phyloP scores from a whole-genome alignment of 2,797 vertebrate genomes.

The Erpetoichthys calabaricus region DNA sequence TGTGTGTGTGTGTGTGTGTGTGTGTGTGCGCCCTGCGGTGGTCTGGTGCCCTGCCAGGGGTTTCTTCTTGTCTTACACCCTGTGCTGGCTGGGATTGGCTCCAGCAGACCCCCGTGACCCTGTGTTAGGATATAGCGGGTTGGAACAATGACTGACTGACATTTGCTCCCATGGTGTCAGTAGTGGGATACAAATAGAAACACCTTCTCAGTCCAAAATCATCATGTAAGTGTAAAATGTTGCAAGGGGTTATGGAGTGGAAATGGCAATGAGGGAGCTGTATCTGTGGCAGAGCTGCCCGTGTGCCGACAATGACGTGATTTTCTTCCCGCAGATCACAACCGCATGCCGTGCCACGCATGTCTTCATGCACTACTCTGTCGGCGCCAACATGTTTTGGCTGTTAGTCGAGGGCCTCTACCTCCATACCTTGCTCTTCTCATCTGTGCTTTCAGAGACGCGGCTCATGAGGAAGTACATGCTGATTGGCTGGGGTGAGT shows the following conservation, averaged over 20 bases:
- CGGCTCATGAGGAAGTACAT: constrained; percentile 40
- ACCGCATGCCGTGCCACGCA: constrained; percentile 65
- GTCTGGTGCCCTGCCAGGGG: no score
- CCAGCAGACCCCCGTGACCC: no score
- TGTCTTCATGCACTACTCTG: constrained; percentile 78
- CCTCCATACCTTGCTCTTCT: constrained; percentile 71
- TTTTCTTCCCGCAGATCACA: constrained; percentile 39
- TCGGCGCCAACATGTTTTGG: constrained; percentile 84
- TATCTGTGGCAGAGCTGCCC: not conserved
- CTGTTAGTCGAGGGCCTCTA: constrained; percentile 86
- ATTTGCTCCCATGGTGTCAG: no score
- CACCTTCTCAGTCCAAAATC: no score
- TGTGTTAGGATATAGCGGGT: no score
- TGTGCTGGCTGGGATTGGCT: no score
- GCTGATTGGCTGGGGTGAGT: constrained; percentile 80
- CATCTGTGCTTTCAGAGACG: constrained; percentile 61
- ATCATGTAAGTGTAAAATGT: no score
- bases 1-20: no score
- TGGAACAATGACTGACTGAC: no score
- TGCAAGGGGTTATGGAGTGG: not conserved
- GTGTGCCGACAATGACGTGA: no score
- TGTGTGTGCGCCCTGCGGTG: no score
- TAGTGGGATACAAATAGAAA: no score
- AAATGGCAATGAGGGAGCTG: constrained; percentile 4
- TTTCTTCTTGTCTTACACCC: not conserved